Percentiles rank a stretch among this genome's conserved stretches.
Evolutionary conservation across 2,113 vertebrate genomes (phyloP).

Genomic region (Stercorarius parasiticus): DNA sequence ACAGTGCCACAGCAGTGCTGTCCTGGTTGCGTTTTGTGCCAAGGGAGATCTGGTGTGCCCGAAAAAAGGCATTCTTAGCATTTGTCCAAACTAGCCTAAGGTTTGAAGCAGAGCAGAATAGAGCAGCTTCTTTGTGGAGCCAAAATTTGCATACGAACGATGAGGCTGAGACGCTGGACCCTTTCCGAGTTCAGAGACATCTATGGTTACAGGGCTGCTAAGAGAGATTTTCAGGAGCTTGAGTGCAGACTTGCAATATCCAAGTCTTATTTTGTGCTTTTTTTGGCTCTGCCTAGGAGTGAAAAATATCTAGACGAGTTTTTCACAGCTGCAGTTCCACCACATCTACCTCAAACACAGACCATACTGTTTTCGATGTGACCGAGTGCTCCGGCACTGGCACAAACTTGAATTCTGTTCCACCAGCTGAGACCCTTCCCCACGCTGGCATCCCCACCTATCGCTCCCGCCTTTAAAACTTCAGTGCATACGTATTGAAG

Average conservation of each 20-base stretch:
- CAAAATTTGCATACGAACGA: not conserved
- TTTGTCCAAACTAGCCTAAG: not conserved
- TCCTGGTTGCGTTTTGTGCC: not conserved
- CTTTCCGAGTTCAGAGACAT: not conserved
- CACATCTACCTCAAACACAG: not conserved
- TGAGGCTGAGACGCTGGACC: not conserved
- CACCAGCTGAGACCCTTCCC: not conserved
- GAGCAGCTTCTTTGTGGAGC: not conserved
- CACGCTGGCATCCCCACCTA: not conserved
- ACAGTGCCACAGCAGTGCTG: not conserved
- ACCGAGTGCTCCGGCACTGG: not conserved
- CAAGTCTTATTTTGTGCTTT: not conserved
- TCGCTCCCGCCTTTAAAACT: not conserved
- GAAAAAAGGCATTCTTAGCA: not conserved
- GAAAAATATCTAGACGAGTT: not conserved
- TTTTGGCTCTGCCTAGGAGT: not conserved
- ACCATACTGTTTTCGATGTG: not conserved
- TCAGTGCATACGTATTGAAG: not conserved
- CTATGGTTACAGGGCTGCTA: not conserved
- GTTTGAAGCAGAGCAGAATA: not conserved
- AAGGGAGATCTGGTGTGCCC: not conserved
- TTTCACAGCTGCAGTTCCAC: not conserved
- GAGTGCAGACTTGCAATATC: not conserved
- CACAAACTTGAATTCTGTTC: not conserved
- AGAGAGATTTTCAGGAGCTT: not conserved